Evolutionary conservation across 2,888 invertebrate genomes (phyloP), one percentile per base, ranked within the genome.

Genomic region (Anagyrus pseudococci): DNA sequence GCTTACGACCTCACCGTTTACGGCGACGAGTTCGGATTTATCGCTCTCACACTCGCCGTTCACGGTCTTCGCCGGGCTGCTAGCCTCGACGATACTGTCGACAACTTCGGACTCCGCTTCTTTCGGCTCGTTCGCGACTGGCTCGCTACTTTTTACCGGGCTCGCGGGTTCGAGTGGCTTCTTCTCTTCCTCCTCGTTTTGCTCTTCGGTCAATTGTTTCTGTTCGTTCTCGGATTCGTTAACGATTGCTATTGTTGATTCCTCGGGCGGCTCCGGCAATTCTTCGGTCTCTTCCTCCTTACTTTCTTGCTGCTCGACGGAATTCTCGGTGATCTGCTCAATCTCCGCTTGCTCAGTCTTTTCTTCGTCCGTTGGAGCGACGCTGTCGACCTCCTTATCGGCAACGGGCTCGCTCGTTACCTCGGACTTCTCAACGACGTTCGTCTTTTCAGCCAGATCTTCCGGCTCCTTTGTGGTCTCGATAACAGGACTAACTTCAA

Each of bases 1-100:
- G 75, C 72, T 75, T 75, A 77, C 73, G 75, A 77, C 74, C 74
- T 71, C 77, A 75, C 77, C 77, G 75, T 75, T 75, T n/a, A n/a
- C n/a, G n/a, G n/a, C n/a, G n/a, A n/a, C n/a, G n/a, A n/a, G n/a
- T n/a, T n/a, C n/a, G 57, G 74, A 71, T 60, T 50, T 48, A 13
- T 73, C 73, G 60, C 68, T 71, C 61, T 68, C 70, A 67, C 70
- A 68, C 62, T 74, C 73, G 54, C 74, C 73, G 66, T 74, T 75
- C 68, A 69, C 73, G 66, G 73, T 75, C 68, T 69, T 25, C 33
- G 20, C 41, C 3, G 29, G 29, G 58, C 23, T 47, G 52, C 58
- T 50, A 52, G 49, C 72, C 69, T 72, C 72, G 70, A 81, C 41
- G 10, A 50, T 33, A 6, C 23, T 70, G 69, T 61, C 64, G 58